A percentile compares a stretch with the other conserved stretches of the same genome.
Conservation (phyloP, 2,797 vertebrate species). For the Hemibagrus guttatus region DNA sequence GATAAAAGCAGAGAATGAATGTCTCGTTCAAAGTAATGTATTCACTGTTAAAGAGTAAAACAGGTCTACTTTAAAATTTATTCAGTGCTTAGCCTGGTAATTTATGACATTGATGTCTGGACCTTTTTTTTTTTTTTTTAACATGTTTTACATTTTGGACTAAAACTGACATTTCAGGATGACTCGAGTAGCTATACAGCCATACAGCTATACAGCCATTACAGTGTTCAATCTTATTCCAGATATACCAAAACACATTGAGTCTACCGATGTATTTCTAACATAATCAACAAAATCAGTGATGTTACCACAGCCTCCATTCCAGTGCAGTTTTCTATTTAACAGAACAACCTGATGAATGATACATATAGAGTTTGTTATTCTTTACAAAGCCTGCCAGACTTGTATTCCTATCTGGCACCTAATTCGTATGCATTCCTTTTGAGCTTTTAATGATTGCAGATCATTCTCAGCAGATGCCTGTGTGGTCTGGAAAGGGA, state of each 20-base stretch:
- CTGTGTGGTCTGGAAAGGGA: slow-evolving; percentile 47
- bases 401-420: slow-evolving; percentile 35
- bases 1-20: slow-evolving; percentile 1
- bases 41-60: slow-evolving; percentile 5
- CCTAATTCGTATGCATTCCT: slow-evolving; percentile 48
- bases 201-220: not conserved
- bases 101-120: not conserved
- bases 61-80: not conserved
- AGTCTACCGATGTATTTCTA: not conserved
- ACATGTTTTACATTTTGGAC: not conserved
- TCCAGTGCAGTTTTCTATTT: not conserved
- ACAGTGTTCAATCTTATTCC: not conserved
- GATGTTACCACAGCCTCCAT: not conserved
- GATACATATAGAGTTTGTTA: slow-evolving; percentile 7
- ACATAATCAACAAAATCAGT: not conserved
- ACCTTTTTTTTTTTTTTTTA: too few relatives aligned
- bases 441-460: slow-evolving; percentile 55
- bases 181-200: not conserved
- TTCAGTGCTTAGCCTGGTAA: not conserved
- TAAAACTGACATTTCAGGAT: not conserved
- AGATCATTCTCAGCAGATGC: slow-evolving; percentile 56
- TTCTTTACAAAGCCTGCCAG: slow-evolving; percentile 40
- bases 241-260: not conserved
- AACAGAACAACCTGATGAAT: not conserved
- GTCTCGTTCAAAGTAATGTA: not conserved